These are phyloP conservation scores for Opisthograptis luteolata DNA, from an alignment of 2,888 invertebrate genomes.

Conservation along the genomic window DNA sequence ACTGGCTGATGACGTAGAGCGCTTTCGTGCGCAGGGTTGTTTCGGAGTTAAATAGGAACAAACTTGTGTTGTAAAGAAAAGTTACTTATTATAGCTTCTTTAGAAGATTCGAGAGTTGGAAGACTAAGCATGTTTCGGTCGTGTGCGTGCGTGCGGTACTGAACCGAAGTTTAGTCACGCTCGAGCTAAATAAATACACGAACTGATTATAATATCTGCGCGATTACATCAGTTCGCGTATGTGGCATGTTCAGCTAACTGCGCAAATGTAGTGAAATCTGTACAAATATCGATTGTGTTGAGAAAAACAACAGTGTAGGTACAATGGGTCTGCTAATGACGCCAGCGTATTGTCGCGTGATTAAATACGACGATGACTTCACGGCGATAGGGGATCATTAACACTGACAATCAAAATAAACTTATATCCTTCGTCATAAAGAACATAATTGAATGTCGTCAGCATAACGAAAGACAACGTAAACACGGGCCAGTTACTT, in stretches of 20 bases:
- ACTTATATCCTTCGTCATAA: conserved; percentile 11
- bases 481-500: conserved; percentile 27
- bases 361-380: conserved; percentile 67
- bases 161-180: conserved; percentile 14
- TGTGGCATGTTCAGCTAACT: conserved; percentile 50
- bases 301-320: conserved; percentile 64
- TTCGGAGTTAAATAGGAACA: not conserved
- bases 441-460: conserved; percentile 23
- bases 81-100: not conserved
- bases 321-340: conserved; percentile 62
- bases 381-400: conserved; percentile 58
- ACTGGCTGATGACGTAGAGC: not conserved
- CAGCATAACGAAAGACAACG: conserved; percentile 13
- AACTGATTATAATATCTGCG: conserved; percentile 24
- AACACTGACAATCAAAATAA: conserved; percentile 48
- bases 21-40: not conserved
- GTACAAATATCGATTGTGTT: conserved; percentile 68
- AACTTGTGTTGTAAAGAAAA: conserved; percentile 6
- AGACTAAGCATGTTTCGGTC: not conserved
- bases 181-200: conserved; percentile 21
- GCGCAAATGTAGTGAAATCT: conserved; percentile 74
- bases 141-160: conserved; percentile 6
- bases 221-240: conserved; percentile 65
- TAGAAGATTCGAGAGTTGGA: conserved; percentile 1
- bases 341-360: conserved; percentile 56